Percentiles rank a stretch among this genome's conserved stretches.
Conservation (phyloP, 2,888 invertebrate species). For the Monopis laevigella region DNA sequence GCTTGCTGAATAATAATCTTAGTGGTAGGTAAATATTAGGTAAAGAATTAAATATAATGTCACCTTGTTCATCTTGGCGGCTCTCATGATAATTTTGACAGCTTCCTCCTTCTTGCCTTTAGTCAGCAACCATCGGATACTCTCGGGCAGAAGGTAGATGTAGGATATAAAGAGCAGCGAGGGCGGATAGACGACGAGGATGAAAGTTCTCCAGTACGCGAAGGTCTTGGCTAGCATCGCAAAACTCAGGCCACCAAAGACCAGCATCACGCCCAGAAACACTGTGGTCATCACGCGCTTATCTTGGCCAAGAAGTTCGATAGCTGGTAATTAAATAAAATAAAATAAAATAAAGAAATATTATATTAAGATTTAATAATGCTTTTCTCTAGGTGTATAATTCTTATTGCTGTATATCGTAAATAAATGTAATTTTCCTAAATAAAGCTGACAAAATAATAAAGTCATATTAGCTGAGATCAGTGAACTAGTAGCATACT, state of each 20-base stretch:
- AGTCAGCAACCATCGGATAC: conserved; percentile 76
- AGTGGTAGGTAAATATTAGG: too few species aligned
- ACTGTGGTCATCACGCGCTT: conserved; percentile 51
- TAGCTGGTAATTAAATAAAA: conserved; percentile 48
- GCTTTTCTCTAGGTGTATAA: too few species aligned
- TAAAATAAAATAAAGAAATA: conserved; percentile 11
- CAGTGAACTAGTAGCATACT: too few species aligned
- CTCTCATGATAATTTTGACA: conserved; percentile 67
- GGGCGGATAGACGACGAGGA: conserved; percentile 76
- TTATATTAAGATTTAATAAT: not conserved
- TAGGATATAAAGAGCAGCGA: conserved; percentile 73
- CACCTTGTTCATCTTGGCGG: conserved; percentile 71
- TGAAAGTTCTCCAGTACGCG: conserved; percentile 75
- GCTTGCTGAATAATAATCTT: too few species aligned
- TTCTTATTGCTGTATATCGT: too few species aligned
- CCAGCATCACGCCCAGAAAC: conserved; percentile 59
- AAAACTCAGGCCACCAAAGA: conserved; percentile 75
- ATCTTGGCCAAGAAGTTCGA: conserved; percentile 52
- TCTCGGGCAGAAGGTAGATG: conserved; percentile 78
- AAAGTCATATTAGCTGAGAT: too few species aligned
- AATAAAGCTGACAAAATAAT: too few species aligned
- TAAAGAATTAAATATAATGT: conserved; percentile 48
- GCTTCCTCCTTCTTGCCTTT: conserved; percentile 74
- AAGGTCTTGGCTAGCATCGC: conserved; percentile 75
- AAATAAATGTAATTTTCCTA: too few species aligned